Evolutionary conservation across 2,797 vertebrate species (phyloP), one percentile per base, ranked within the genome.

Genomic region (Myotis myotis): DNA sequence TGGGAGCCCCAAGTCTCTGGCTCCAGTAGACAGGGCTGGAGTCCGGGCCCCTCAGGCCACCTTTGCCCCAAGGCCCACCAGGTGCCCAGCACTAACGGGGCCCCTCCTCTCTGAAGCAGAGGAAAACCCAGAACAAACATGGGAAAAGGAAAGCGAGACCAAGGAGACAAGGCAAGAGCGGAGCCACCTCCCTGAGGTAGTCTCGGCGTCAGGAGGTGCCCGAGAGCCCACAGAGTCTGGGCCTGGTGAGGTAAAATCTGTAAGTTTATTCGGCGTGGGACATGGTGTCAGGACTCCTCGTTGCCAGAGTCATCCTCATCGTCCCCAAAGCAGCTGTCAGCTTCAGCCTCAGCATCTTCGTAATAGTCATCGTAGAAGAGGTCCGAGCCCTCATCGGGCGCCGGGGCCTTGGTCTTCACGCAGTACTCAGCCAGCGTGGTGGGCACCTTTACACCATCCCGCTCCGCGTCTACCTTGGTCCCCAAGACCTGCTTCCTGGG

Each of bases 331-430:
- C 99, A 99, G 97, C 99, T 99, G 92, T 98, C 99, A 68, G 98
- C 99, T 89, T 99, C 99, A 0, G 99, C 99, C 0, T 99, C 99
- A 95, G 99, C 99, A 3, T 99, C 99, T 20, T 99, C 99, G 0
- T 99, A 99, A 98, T 99, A 99, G 98, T 99, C 99, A 0, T 99
- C 99, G 0, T 99, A 99, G 96, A 99, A 98, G 82, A 99, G 99
- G 98, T 99, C 99, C 0, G 99, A 99, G 97, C 99, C 99, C 88
- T 99, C 99, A 7, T 99, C 99, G 0, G 98, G 98, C 30, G 98
- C 98, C 0, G 99, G 99, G 22, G 99, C 99, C 94, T 99, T 99
- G 71, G 99, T 99, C 98, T 99, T 99, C 83, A 99, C 98, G 0
- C 99, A 99, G 96, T 99, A 99, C 97, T 99, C 99, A 0, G 99